Base-by-base conservation (phyloP, 1,140 invertebrate genomes). In the Drosophila punjabiensis region DNA sequence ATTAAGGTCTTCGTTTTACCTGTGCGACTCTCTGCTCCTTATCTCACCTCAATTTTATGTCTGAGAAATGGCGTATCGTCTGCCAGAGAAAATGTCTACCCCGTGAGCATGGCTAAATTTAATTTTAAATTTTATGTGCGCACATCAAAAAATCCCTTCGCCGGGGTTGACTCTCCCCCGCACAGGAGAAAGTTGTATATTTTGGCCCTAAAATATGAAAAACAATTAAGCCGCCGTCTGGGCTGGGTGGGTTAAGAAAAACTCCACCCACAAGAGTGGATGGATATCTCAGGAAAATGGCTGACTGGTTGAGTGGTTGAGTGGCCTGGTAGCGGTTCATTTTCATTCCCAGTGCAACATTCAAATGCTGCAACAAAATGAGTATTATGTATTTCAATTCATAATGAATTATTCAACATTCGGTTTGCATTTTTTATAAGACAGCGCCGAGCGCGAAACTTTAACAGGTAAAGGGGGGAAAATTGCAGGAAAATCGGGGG, bases 371-470 rank as follows among this genome's bases (percentile, higher is more conserved):
- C 48, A 82, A 83, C 83, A 88, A 88, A 87, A 87, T 78, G 84
- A 88, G 84, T 87, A 87, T 88, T 87, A 88, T 87, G 85, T 88
- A 87, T 87, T 87, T 83, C 84, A 88, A 87, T 88, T 87, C 84
- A 78, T 88, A 60, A 80, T 87, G 83, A 83, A 87, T 87, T 74
- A 87, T 88, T 88, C 83, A 87, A 66, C 63, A 52, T 64, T 76
- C 66, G 48, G 76, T 52, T 77, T 87, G 83, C 84, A 88, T 86
- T 82, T 86, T 87, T 86, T 68, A 86, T 79, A 79, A 76, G 82
- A 82, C 79, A 63, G 41, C 39, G 32, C 18, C 33, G 33, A 37
- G 32, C 48, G 75, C 20, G 47, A 50, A 78, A 64, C 62, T 82
- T 68, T 61, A 55, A 77, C 47, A 68, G 55, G 56, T 4, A 52